Base-by-base conservation (phyloP, 2,888 invertebrate genomes). In the Athripsodes cinereus region DNA sequence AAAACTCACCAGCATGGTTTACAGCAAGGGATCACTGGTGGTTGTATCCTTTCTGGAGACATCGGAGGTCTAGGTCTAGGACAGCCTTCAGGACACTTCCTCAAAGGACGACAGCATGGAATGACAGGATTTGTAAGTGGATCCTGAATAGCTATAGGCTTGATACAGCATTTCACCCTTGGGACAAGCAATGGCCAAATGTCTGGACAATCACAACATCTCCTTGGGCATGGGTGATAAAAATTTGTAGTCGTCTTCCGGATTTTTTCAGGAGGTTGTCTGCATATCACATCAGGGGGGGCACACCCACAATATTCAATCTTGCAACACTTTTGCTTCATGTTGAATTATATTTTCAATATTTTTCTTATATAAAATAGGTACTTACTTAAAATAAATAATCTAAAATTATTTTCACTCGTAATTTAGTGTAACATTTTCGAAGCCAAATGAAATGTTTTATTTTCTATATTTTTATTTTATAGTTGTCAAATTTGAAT, bases 201-300 rank as follows among this genome's bases (percentile, higher is more conserved):
- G 1, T 71, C 74, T 2, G 75, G 63, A 49, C 72, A 72, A 1
- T 76, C 76, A 26, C 77, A 65, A 2, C 74, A 62, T 1, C 76
- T 76, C 0, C 72, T 65, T 0, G 71, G 71, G 54, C 72, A 73
- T 16, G 40, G 40, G 13, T 40, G 40, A 16, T 40, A 40, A 13
- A n/a, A 40, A 26, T 26, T 26, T 13, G 40, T 40, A 5, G 5
- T 13, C 2, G n/a, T n/a, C 16, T 40, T 40, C 2, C 16, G 13
- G 40, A 16, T 13, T 5, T 8, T 16, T 16, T 40, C 16, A 2
- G 13, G n/a, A 16, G 13, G 16, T 13, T 13, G 3, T n/a, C 13
- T 5, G 16, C 40, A 40, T 5, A 40, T 13, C 3, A 40, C 40
- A 40, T 40, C 40, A 40, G 2, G 3, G 8, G 40, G 40, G 5